Evolutionary conservation across 1,140 invertebrate genomes (phyloP), one percentile per base, ranked within the genome.

Genomic region (Drosophila saltans): DNA sequence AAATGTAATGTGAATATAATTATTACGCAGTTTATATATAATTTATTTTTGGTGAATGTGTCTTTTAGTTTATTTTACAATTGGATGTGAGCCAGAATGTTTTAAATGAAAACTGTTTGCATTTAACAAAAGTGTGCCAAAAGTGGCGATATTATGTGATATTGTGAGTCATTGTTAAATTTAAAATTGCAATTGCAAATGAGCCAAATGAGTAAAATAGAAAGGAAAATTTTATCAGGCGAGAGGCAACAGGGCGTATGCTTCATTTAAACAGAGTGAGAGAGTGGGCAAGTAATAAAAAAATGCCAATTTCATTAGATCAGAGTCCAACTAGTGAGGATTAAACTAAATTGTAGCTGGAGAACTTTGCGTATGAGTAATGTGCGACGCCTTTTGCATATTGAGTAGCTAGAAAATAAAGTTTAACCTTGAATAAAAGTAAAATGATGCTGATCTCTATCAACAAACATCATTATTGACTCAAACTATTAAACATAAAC

Each of bases 1-100:
- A 52, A 84, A 36, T 36, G 33, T 61, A 72, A 56, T 69, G 65
- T 69, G 43, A 41, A 75, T 71, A 71, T 72, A 73, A 80, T 77
- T 83, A 83, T 69, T 88, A 78, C 83, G 83, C 83, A 77, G 61
- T 86, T 72, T 63, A 36, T 59, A 52, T 63, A 36, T 59, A 52
- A 82, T 66, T 52, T 67, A 82, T 78, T 80, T 36, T 77, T 59
- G 43, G 55, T 67, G 63, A 69, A 40, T 64, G 43, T 43, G 10
- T 68, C 26, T 41, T 69, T 61, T 67, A 61, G 21, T 62, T 41
- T 56, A 24, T 59, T 36, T 63, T 66, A 62, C 30, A 21, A 43
- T 69, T 59, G 73, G 73, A 66, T 30, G 39, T 16, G 28, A 69
- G 74, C 74, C 67, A 73, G 58, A 36, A 57, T 60, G 52, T 65